phyloP scores from a whole-genome alignment of 2,797 vertebrate genomes.

The Eulemur mongoz region DNA sequence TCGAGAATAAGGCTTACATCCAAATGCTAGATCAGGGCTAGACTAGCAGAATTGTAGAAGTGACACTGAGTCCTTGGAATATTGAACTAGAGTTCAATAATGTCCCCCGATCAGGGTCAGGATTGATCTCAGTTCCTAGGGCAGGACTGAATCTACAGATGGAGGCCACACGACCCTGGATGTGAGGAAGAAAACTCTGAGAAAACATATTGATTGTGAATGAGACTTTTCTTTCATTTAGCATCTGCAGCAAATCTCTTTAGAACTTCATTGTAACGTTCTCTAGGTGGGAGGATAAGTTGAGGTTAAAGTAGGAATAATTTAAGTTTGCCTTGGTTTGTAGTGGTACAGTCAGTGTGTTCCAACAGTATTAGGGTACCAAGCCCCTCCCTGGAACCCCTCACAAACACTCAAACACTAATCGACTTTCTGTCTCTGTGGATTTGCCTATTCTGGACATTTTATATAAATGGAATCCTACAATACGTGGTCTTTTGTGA shows the following conservation, averaged over 20 bases:
- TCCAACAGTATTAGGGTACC: background rate
- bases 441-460: background rate
- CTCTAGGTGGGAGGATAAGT: background rate
- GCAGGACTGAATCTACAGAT: background rate
- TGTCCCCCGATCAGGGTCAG: slow-evolving; percentile 28
- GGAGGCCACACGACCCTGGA: background rate
- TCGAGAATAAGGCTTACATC: background rate
- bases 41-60: background rate
- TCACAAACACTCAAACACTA: background rate
- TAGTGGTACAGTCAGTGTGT: fast-evolving
- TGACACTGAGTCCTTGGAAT: background rate
- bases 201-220: background rate
- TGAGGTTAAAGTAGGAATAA: background rate
- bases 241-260: background rate
- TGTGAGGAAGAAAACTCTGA: background rate
- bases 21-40: background rate
- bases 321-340: background rate
- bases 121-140: slow-evolving; percentile 12
- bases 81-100: background rate
- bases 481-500: background rate
- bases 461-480: background rate
- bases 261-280: background rate
- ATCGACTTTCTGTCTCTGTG: background rate
- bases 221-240: slow-evolving; percentile 28
- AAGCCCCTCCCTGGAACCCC: background rate